phyloP scores from a whole-genome alignment of 2,113 vertebrate species.

The Tachysurus vachellii region DNA sequence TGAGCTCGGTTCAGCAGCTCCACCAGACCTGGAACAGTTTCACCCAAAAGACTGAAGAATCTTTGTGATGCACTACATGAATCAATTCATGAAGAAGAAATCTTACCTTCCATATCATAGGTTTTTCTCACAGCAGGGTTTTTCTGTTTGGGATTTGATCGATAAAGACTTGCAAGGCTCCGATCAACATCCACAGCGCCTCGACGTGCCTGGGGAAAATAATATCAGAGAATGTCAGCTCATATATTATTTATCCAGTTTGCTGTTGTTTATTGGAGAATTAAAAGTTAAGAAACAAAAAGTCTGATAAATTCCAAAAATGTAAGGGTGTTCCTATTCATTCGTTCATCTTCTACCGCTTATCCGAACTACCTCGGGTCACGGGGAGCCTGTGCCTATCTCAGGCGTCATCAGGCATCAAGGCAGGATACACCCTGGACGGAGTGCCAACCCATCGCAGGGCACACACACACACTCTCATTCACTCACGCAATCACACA shows the following conservation, averaged over 20 bases:
- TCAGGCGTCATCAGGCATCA: too few relatives aligned
- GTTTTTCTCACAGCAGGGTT: slow-evolving; percentile 52
- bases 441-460: too few relatives aligned
- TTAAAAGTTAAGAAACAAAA: background rate
- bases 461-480: too few relatives aligned
- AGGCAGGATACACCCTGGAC: too few relatives aligned
- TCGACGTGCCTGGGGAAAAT: slow-evolving; percentile 46
- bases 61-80: background rate
- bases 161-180: slow-evolving; percentile 6
- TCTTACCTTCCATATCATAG: slow-evolving; percentile 59
- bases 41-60: background rate
- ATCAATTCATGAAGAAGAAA: background rate
- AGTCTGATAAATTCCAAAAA: background rate
- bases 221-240: background rate
- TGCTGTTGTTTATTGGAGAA: background rate
- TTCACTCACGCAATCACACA: too few relatives aligned
- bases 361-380: too few relatives aligned
- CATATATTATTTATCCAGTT: background rate
- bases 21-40: slow-evolving; percentile 72
- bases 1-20: slow-evolving; percentile 82
- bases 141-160: slow-evolving; percentile 47
- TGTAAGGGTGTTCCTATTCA: background rate
- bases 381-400: too few relatives aligned
- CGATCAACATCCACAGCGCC: slow-evolving; percentile 47
- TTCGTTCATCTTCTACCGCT: too few relatives aligned